A percentile compares a stretch with the other conserved stretches of the same genome.
Conservation (phyloP, 2,888 invertebrate genomes). For the Druceiella hillmani region DNA sequence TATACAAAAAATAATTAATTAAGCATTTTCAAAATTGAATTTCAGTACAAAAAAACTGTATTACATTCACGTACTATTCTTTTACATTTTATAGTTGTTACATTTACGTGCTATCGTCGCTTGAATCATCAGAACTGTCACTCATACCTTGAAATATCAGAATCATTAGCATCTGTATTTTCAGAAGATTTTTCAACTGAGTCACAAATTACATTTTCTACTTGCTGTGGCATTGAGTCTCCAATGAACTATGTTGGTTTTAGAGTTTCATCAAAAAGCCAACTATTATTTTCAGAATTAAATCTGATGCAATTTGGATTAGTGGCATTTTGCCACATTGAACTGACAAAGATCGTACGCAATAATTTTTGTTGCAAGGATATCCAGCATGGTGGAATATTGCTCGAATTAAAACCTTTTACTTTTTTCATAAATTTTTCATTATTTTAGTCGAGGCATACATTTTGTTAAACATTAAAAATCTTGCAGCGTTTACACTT, state of each 20-base stretch:
- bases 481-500: slow-evolving; percentile 7
- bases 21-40: too few relatives aligned
- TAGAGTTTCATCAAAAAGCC: slow-evolving; percentile 14
- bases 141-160: slow-evolving; percentile 1
- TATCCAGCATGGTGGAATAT: slow-evolving; percentile 20
- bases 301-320: slow-evolving; percentile 22
- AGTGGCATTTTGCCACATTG: slow-evolving; percentile 27
- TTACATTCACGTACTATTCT: too few relatives aligned
- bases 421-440: too few relatives aligned
- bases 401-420: too few relatives aligned
- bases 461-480: too few relatives aligned
- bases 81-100: too few relatives aligned
- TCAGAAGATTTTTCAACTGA: slow-evolving; percentile 2
- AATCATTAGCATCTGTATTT: too few relatives aligned
- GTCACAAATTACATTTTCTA: slow-evolving; percentile 8
- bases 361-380: slow-evolving; percentile 23
- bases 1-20: too few relatives aligned
- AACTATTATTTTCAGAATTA: slow-evolving; percentile 19
- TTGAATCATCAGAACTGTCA: slow-evolving; percentile 12
- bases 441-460: too few relatives aligned
- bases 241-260: slow-evolving; percentile 11
- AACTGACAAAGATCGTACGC: slow-evolving; percentile 26
- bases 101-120: too few relatives aligned
- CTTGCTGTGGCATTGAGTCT: slow-evolving; percentile 10
- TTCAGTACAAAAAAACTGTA: too few relatives aligned